phyloP scores from a whole-genome alignment of 2,113 vertebrate species.

The Pogona vitticeps region DNA sequence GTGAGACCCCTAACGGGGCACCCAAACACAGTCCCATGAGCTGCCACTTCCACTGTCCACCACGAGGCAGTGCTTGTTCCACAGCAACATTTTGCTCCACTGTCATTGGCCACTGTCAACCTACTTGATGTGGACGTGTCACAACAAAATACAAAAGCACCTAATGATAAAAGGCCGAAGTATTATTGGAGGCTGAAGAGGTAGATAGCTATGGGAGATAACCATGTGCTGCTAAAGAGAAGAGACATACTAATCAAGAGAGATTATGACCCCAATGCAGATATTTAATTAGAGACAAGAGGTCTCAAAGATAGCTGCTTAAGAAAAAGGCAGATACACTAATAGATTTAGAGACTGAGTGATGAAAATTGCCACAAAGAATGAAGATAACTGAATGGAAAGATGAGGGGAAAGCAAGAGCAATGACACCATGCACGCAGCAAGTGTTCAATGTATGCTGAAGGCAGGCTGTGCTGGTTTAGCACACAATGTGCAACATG shows the following conservation, averaged over 20 bases:
- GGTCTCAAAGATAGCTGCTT: constrained; percentile 6
- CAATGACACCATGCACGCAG: neutral
- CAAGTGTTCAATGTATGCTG: neutral
- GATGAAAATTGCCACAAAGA: neutral
- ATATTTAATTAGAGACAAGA: neutral
- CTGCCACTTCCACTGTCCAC: no score
- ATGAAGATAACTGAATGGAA: neutral
- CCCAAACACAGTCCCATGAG: no score
- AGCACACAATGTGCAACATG: neutral
- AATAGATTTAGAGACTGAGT: constrained; percentile 10
- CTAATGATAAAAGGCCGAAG: neutral
- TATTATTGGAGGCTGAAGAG: neutral
- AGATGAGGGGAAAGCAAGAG: neutral
- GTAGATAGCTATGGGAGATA: neutral
- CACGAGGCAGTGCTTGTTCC: no score
- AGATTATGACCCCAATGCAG: neutral
- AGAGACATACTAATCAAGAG: constrained; percentile 1
- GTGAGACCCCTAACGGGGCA: no score
- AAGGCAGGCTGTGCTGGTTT: neutral
- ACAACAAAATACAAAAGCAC: neutral
- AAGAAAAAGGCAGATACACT: constrained; percentile 4
- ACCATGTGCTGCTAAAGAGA: neutral
- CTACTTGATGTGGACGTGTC: neutral
- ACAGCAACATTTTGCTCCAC: no score
- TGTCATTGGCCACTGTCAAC: neutral